Evolutionary conservation across 2,888 invertebrate species (phyloP).

Genomic region (Plebejus argus): DNA sequence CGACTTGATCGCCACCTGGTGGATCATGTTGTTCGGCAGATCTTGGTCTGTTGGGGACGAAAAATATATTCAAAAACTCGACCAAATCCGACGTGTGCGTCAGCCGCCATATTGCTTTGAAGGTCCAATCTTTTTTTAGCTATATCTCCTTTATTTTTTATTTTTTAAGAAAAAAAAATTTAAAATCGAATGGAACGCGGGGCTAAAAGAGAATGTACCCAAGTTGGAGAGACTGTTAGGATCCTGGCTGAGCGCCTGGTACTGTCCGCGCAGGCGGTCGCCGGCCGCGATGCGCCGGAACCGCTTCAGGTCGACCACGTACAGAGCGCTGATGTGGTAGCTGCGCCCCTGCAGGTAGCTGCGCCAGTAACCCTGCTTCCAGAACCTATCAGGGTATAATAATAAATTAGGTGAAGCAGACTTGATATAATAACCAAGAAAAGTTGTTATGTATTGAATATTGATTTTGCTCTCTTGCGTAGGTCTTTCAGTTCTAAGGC

Average conservation of each 20-base stretch:
- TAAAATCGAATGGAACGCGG: too few relatives aligned
- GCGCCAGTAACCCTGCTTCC: constrained; percentile 99
- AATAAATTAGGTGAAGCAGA: neutral
- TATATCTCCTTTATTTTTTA: too few relatives aligned
- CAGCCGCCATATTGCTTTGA: too few relatives aligned
- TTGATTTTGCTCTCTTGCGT: too few relatives aligned
- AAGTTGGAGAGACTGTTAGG: constrained; percentile 98
- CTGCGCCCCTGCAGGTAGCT: constrained; percentile 96
- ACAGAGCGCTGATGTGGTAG: constrained; percentile 98
- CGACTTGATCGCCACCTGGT: constrained; percentile 98
- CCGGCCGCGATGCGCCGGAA: constrained; percentile 99
- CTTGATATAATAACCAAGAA: too few relatives aligned
- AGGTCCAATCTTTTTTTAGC: too few relatives aligned
- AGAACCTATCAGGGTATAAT: constrained; percentile 87
- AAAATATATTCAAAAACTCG: constrained; percentile 29
- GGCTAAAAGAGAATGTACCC: constrained; percentile 79
- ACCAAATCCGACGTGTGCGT: too few relatives aligned
- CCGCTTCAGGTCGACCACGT: constrained; percentile 97
- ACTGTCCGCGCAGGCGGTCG: constrained; percentile 97
- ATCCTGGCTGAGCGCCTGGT: constrained; percentile 99
- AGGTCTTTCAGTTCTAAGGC: too few relatives aligned
- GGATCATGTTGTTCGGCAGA: constrained; percentile 99
- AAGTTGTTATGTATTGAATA: too few relatives aligned
- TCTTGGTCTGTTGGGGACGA: constrained; percentile 85
- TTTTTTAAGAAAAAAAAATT: too few relatives aligned